A percentile compares a stretch with the other conserved stretches of the same genome.
Conservation (phyloP, 2,888 invertebrate species). For the Torymus aiolomorphi region DNA sequence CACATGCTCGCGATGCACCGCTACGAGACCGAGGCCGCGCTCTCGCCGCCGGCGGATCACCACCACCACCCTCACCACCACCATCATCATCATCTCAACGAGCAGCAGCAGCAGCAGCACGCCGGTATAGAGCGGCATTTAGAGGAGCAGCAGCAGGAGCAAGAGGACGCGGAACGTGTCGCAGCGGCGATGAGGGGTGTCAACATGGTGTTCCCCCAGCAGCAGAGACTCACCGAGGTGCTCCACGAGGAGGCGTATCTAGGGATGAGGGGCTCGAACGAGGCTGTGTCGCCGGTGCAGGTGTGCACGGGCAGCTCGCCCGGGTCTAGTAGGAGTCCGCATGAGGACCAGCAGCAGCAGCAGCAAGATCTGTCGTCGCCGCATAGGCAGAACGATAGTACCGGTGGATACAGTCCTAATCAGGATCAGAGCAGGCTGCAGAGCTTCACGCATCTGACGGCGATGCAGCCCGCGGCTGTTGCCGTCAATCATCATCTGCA, state of each 20-base stretch:
- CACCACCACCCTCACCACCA: slow-evolving; percentile 53
- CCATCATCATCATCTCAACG: slow-evolving; percentile 56
- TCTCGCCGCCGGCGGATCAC: slow-evolving; percentile 64
- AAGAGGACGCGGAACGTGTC: slow-evolving; percentile 61
- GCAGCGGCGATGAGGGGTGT: slow-evolving; percentile 68
- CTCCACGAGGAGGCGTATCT: slow-evolving; percentile 43
- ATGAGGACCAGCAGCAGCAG: slow-evolving; percentile 58
- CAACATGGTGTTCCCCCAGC: slow-evolving; percentile 68
- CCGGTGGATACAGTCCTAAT: slow-evolving; percentile 67
- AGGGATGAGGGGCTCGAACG: slow-evolving; percentile 67
- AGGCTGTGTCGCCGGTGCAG: slow-evolving; percentile 53
- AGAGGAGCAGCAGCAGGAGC: slow-evolving; percentile 59
- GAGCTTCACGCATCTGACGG: slow-evolving; percentile 72
- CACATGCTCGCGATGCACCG: slow-evolving; percentile 72
- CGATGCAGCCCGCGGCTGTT: slow-evolving; percentile 68
- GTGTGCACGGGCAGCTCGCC: slow-evolving; percentile 67
- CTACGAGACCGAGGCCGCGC: slow-evolving; percentile 69
- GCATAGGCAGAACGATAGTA: slow-evolving; percentile 63
- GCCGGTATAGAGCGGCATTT: too few relatives aligned
- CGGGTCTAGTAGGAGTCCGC: slow-evolving; percentile 71
- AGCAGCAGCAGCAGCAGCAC: slow-evolving; percentile 53
- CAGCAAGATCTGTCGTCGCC: slow-evolving; percentile 60
- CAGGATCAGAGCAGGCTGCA: slow-evolving; percentile 64
- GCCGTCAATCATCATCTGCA: slow-evolving; percentile 42
- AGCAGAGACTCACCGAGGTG: slow-evolving; percentile 55